Percentiles rank a stretch among this genome's conserved stretches.
phyloP scores from a whole-genome alignment of 1,140 invertebrate species.

The Cataglyphis hispanica region DNA sequence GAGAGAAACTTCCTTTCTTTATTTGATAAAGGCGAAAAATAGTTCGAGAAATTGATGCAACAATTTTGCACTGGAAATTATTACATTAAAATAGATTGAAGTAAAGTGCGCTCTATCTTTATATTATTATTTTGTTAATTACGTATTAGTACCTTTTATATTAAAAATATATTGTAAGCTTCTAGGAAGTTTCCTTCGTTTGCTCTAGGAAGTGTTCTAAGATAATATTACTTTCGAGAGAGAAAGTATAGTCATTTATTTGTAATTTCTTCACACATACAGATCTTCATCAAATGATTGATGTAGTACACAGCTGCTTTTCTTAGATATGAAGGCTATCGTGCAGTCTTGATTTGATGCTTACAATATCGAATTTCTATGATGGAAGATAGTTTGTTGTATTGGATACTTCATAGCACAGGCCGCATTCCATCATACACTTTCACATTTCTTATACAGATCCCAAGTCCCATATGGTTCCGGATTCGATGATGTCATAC shows the following conservation, averaged over 20 bases:
- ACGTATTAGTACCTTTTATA: background rate
- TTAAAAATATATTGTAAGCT: background rate
- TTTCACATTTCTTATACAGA: constrained; percentile 73
- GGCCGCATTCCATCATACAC: constrained; percentile 66
- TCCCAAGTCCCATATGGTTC: constrained; percentile 24
- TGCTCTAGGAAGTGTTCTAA: background rate
- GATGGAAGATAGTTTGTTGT: constrained; percentile 18
- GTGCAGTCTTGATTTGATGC: background rate
- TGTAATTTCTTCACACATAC: background rate
- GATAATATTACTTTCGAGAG: constrained; percentile 18
- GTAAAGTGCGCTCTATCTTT: background rate
- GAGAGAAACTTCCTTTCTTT: constrained; percentile 30
- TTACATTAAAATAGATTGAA: constrained; percentile 2
- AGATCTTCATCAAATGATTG: background rate
- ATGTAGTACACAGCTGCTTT: background rate
- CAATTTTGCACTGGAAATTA: constrained; percentile 1
- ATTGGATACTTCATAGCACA: background rate
- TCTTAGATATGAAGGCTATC: background rate
- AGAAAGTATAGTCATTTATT: constrained; percentile 14
- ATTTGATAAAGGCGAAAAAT: background rate
- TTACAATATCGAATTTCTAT: constrained; percentile 38
- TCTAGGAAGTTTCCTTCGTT: too few species aligned
- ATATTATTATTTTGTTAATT: background rate
- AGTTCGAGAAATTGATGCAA: background rate
- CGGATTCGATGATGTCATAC: constrained; percentile 41